Conservation (phyloP, 1,140 invertebrate species). For the Drosophila virilis region DNA sequence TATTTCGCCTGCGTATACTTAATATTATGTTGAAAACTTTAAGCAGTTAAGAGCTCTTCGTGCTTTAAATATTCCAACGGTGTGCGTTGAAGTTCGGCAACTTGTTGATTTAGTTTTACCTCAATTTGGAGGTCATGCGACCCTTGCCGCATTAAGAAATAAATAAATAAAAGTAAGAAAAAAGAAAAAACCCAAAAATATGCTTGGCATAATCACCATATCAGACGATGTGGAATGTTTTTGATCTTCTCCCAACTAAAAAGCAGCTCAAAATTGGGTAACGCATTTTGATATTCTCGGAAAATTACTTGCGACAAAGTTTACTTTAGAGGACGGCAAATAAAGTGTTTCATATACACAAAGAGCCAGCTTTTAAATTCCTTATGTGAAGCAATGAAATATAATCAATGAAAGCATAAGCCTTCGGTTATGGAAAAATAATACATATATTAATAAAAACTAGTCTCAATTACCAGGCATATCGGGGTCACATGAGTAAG, state of each 20-base stretch:
- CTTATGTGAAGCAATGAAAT: background rate
- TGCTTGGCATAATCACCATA: slow-evolving; percentile 65
- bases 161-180: background rate
- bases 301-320: slow-evolving; percentile 4
- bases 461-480: too few relatives aligned
- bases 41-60: slow-evolving; percentile 77
- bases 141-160: background rate
- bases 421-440: too few relatives aligned
- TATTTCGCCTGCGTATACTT: slow-evolving; percentile 71
- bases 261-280: slow-evolving; percentile 19
- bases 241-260: slow-evolving; percentile 56
- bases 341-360: slow-evolving; percentile 5
- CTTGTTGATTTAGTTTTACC: slow-evolving; percentile 75
- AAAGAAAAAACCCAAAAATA: slow-evolving; percentile 21
- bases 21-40: slow-evolving; percentile 81
- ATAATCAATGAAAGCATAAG: too few relatives aligned
- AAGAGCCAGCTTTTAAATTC: too few relatives aligned
- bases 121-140: slow-evolving; percentile 16
- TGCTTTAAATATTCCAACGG: slow-evolving; percentile 76
- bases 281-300: slow-evolving; percentile 24
- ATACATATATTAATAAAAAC: too few relatives aligned
- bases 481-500: too few relatives aligned
- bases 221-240: slow-evolving; percentile 47
- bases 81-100: slow-evolving; percentile 68
- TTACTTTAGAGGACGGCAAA: background rate